Conservation (phyloP, 2,113 vertebrate genomes). For the Ochotona princeps region DNA sequence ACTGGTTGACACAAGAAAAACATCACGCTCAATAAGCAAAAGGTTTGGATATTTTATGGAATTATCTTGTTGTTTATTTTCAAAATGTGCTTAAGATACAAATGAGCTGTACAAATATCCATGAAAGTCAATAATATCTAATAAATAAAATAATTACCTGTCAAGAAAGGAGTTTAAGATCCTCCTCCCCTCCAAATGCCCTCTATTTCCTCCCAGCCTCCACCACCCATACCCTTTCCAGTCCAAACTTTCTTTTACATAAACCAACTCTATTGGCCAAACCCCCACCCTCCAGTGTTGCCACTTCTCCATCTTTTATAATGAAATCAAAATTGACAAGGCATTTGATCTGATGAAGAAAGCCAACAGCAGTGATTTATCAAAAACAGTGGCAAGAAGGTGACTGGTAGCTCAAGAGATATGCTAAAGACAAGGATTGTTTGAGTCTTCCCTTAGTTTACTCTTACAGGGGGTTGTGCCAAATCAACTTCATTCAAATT, state of each 20-base stretch:
- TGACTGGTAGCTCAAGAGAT: not conserved
- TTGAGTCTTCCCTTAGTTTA: conserved; percentile 84
- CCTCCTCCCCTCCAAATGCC: not conserved
- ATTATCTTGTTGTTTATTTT: conserved; percentile 80
- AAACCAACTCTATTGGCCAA: not conserved
- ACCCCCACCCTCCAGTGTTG: not conserved
- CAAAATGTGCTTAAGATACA: conserved; percentile 77
- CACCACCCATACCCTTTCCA: conserved; percentile 24
- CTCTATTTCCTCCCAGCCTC: not conserved
- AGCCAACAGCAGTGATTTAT: not conserved
- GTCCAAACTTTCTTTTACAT: conserved; percentile 57
- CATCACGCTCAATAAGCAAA: conserved; percentile 73
- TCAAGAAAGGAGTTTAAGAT: conserved; percentile 59
- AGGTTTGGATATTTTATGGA: conserved; percentile 65
- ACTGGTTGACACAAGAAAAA: conserved; percentile 75
- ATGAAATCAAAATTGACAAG: conserved; percentile 22
- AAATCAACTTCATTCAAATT: conserved; percentile 87
- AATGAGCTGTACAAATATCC: conserved; percentile 73
- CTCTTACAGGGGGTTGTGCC: conserved; percentile 85
- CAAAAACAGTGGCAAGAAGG: not conserved
- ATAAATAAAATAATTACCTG: conserved; percentile 80
- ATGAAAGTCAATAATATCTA: conserved; percentile 76
- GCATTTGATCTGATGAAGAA: conserved; percentile 46
- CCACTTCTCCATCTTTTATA: conserved; percentile 23
- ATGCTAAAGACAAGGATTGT: conserved; percentile 76